Conservation (phyloP, 2,113 vertebrate genomes). For the Ranitomeya variabilis region DNA sequence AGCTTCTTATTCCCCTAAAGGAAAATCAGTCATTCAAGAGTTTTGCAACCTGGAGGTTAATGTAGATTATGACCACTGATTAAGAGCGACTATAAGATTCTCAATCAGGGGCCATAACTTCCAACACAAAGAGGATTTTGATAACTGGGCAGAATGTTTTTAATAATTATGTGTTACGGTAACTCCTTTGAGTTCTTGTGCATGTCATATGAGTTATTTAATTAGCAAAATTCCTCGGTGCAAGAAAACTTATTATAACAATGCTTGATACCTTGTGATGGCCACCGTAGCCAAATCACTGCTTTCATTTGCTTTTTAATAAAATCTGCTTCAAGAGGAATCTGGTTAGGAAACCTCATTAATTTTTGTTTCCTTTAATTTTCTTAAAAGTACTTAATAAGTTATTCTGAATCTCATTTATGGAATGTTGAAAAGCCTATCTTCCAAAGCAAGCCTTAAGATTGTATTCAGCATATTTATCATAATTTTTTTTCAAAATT, state of each 20-base stretch:
- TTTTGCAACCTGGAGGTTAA: conserved; percentile 38
- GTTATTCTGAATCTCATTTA: too few relatives aligned
- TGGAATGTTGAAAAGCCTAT: too few relatives aligned
- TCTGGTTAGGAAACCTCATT: too few relatives aligned
- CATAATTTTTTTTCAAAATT: too few relatives aligned
- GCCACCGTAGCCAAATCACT: too few relatives aligned
- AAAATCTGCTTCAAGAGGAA: too few relatives aligned
- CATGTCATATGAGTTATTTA: not conserved
- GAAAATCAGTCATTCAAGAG: conserved; percentile 38
- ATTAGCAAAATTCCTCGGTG: not conserved
- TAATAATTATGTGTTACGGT: not conserved
- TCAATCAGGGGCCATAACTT: not conserved
- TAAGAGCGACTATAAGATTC: not conserved
- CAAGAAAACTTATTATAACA: not conserved
- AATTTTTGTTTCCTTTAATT: too few relatives aligned
- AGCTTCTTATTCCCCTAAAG: conserved; percentile 44
- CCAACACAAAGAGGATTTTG: conserved; percentile 13
- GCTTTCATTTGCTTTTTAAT: too few relatives aligned
- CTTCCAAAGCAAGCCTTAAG: too few relatives aligned
- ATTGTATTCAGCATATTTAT: too few relatives aligned
- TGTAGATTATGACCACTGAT: conserved; percentile 46
- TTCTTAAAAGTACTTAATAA: too few relatives aligned
- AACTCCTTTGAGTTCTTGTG: not conserved
- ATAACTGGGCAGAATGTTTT: not conserved
- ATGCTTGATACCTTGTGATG: not conserved